These are phyloP conservation scores for Acanthochromis polyacanthus DNA, from an alignment of 2,113 vertebrate species.

Conservation along the genomic window DNA sequence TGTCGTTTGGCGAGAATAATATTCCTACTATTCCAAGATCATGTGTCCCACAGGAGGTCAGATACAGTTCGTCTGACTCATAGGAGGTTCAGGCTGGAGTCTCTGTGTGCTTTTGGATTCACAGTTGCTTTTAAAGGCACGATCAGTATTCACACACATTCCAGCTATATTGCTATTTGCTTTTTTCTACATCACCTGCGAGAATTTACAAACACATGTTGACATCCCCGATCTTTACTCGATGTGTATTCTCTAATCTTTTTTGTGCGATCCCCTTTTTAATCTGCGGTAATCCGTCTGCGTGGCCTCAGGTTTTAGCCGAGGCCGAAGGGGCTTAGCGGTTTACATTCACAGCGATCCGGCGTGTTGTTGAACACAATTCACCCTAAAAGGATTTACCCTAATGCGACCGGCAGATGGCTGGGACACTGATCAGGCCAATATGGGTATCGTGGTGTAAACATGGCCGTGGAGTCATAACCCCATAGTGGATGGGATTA, in stretches of 20 bases:
- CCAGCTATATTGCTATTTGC: too few species aligned
- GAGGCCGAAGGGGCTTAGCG: conserved; percentile 33
- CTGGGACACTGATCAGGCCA: conserved; percentile 59
- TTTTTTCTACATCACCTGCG: background rate
- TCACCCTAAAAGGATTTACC: conserved; percentile 69
- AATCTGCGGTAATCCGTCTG: conserved; percentile 75
- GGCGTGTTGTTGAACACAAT: conserved; percentile 60
- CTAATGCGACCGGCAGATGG: conserved; percentile 64
- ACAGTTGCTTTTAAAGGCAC: conserved; percentile 13
- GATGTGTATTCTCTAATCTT: conserved; percentile 27
- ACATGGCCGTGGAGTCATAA: conserved; percentile 19
- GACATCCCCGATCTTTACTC: background rate
- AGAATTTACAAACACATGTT: background rate
- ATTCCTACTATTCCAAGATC: conserved; percentile 45
- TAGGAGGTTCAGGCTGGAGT: conserved; percentile 28
- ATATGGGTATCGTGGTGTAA: conserved; percentile 50
- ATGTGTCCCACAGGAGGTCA: conserved; percentile 67
- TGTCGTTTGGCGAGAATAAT: conserved; percentile 29
- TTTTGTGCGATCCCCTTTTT: conserved; percentile 38
- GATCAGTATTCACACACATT: background rate
- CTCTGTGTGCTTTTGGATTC: conserved; percentile 24
- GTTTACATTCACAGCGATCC: conserved; percentile 40
- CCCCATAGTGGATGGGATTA: conserved; percentile 32
- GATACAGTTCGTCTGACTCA: conserved; percentile 57
- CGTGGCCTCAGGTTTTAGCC: conserved; percentile 38